Evolutionary conservation across 2,888 invertebrate genomes (phyloP).

Genomic region (Lamproptera curius): DNA sequence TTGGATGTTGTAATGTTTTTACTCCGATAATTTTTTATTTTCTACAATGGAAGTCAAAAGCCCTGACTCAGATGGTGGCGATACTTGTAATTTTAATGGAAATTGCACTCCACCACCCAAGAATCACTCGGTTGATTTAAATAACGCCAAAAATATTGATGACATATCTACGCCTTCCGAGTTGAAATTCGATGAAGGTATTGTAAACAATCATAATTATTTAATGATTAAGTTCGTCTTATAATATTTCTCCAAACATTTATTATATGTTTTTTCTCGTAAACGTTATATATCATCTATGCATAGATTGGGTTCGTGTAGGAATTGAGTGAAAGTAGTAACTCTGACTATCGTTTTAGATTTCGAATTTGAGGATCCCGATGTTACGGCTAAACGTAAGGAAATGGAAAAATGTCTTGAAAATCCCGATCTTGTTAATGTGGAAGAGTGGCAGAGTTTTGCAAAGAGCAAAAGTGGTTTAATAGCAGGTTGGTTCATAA

Average conservation of each 20-base stretch:
- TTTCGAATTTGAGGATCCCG: constrained; percentile 79
- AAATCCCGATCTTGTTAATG: constrained; percentile 56
- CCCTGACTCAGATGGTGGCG: constrained; percentile 46
- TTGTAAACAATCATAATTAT: constrained; percentile 51
- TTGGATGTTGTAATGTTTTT: constrained; percentile 69
- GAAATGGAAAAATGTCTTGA: constrained; percentile 78
- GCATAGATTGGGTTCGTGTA: not conserved
- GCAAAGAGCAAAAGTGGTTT: constrained; percentile 83
- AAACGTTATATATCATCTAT: not conserved
- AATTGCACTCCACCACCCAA: constrained; percentile 49
- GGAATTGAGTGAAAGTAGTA: constrained; percentile 36
- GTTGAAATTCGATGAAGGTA: constrained; percentile 85
- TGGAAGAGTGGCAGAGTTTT: constrained; percentile 78
- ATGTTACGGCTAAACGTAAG: constrained; percentile 78
- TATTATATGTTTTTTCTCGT: not conserved
- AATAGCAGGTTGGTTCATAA: constrained; percentile 78
- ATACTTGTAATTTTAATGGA: constrained; percentile 56
- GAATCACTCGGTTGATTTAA: constrained; percentile 48
- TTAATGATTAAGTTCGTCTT: constrained; percentile 16
- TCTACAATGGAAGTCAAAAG: constrained; percentile 61
- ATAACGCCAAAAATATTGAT: constrained; percentile 70
- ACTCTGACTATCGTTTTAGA: constrained; percentile 44
- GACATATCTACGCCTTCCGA: constrained; percentile 79
- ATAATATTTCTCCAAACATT: too few relatives aligned
- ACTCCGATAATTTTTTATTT: constrained; percentile 49